A percentile compares a stretch with the other conserved stretches of the same genome.
These are phyloP conservation scores for Loriculus beryllinus DNA, from an alignment of 2,797 vertebrate genomes.

Conservation along the genomic window DNA sequence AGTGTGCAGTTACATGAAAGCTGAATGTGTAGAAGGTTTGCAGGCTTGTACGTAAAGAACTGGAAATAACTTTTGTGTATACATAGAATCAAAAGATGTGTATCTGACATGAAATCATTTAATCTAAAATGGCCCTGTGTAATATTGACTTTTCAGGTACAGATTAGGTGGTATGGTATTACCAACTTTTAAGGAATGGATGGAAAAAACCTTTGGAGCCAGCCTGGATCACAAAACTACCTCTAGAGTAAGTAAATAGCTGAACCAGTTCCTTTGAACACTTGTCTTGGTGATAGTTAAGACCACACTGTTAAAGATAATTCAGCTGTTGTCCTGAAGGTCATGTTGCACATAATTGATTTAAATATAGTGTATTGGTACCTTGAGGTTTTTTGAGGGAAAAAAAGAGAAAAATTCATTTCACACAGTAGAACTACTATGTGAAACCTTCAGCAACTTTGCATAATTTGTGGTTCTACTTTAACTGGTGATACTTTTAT, in stretches of 20 bases:
- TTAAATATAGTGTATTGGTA: neutral
- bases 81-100: neutral
- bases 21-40: neutral
- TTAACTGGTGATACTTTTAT: neutral
- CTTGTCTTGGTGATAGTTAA: conserved; percentile 29
- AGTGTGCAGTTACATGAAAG: neutral
- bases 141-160: conserved; percentile 83
- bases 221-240: conserved; percentile 90
- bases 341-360: neutral
- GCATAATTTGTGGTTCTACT: neutral
- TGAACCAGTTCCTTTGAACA: conserved; percentile 27
- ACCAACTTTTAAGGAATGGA: conserved; percentile 92
- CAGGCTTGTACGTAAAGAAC: neutral
- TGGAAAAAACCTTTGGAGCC: conserved; percentile 89
- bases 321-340: neutral
- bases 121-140: conserved; percentile 58
- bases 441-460: neutral
- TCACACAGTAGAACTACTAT: neutral
- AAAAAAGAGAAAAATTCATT: neutral
- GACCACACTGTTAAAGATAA: conserved; percentile 5
- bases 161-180: conserved; percentile 91
- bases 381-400: neutral
- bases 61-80: neutral
- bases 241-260: conserved; percentile 85
- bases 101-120: conserved; percentile 30